Percentiles rank a stretch among this genome's conserved stretches.
phyloP scores from a whole-genome alignment of 2,888 invertebrate genomes.

The Torymus aiolomorphi region DNA sequence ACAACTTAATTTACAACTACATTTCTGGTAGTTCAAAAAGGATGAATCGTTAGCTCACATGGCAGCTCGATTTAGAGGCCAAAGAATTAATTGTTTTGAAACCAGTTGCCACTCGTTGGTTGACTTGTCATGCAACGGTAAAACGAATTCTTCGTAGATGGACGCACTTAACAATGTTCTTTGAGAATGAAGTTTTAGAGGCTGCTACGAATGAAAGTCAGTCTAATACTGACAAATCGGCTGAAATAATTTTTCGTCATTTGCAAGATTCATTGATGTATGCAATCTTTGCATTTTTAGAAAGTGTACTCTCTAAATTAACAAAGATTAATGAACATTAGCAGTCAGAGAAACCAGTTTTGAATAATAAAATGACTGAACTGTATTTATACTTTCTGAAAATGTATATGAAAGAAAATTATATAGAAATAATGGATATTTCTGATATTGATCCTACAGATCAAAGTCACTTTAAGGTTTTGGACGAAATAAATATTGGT shows the following conservation, averaged over 20 bases:
- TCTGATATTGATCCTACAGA: too few relatives aligned
- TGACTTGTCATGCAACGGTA: neutral
- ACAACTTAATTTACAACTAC: neutral
- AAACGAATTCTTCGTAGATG: slow-evolving; percentile 11
- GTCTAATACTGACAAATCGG: neutral
- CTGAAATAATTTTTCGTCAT: neutral
- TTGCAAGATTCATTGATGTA: neutral
- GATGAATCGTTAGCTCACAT: neutral
- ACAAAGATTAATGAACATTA: neutral
- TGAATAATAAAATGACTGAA: neutral
- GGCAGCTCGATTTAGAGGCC: neutral
- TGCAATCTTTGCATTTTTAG: neutral
- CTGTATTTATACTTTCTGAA: neutral
- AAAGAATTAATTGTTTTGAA: neutral
- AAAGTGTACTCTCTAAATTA: neutral
- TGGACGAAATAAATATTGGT: neutral
- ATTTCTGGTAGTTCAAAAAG: neutral
- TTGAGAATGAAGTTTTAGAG: neutral
- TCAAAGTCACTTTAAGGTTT: neutral
- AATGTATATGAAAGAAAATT: too few relatives aligned
- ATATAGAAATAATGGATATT: too few relatives aligned
- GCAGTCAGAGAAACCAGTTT: neutral
- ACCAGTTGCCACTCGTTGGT: neutral
- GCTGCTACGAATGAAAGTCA: neutral
- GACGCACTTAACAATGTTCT: neutral